Conservation (phyloP, 2,888 invertebrate species). For the Macrophya annulata region DNA sequence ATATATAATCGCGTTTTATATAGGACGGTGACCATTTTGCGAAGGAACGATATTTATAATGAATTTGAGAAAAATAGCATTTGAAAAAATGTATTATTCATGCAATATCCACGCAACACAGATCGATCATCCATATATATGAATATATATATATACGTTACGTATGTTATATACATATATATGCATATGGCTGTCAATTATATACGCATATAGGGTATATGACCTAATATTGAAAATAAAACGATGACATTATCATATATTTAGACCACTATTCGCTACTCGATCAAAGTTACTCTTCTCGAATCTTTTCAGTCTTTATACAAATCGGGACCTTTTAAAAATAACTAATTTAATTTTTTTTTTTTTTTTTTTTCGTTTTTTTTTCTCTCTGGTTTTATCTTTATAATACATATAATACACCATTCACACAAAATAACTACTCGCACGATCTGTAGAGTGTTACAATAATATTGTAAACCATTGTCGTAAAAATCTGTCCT, state of each 20-base stretch:
- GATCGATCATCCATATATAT: slow-evolving; percentile 24
- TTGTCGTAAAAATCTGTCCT: not conserved
- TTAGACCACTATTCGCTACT: slow-evolving; percentile 53
- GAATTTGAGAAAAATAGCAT: slow-evolving; percentile 39
- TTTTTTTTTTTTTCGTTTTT: slow-evolving; percentile 1
- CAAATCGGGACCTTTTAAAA: slow-evolving; percentile 53
- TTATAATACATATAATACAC: slow-evolving; percentile 54
- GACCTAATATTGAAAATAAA: slow-evolving; percentile 15
- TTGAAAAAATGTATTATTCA: not conserved
- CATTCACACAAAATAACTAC: slow-evolving; percentile 42
- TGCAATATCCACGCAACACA: slow-evolving; percentile 49
- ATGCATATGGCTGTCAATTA: slow-evolving; percentile 19
- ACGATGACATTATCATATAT: slow-evolving; percentile 40
- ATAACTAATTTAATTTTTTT: slow-evolving; percentile 47
- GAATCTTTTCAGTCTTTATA: slow-evolving; percentile 53
- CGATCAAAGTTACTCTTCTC: slow-evolving; percentile 51
- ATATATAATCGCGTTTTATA: slow-evolving; percentile 30
- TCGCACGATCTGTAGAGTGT: slow-evolving; percentile 17
- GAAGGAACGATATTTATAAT: slow-evolving; percentile 43
- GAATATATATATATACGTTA: slow-evolving; percentile 2
- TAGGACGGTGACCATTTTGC: slow-evolving; percentile 36
- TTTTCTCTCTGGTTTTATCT: slow-evolving; percentile 6
- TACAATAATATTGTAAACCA: not conserved
- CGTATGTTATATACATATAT: slow-evolving; percentile 9
- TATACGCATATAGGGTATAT: not conserved